Conservation (phyloP, 92 coral and sea anemone genomes). For the Epizoanthus ramosus region DNA sequence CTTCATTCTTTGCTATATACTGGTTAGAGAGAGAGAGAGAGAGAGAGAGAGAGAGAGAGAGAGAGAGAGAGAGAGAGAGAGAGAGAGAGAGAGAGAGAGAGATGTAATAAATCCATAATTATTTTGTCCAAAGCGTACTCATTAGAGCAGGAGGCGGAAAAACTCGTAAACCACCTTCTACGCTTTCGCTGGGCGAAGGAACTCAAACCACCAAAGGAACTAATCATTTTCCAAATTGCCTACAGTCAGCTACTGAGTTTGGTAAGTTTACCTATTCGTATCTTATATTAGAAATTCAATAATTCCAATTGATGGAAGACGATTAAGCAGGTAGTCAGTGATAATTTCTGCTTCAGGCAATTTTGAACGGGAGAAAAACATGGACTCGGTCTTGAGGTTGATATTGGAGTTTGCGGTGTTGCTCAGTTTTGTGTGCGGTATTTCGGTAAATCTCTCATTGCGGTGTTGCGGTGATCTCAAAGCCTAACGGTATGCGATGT, state of each 20-base stretch:
- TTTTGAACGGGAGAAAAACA: too few species aligned
- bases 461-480: too few species aligned
- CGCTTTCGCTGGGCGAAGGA: constrained; percentile 4
- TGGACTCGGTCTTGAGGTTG: too few species aligned
- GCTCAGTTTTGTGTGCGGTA: too few species aligned
- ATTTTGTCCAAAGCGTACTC: neutral
- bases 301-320: too few species aligned
- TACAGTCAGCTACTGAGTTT: constrained; percentile 7
- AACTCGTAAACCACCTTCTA: neutral
- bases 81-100: too few species aligned
- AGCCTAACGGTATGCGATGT: too few species aligned
- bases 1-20: neutral
- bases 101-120: neutral
- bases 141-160: neutral
- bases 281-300: too few species aligned
- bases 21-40: neutral
- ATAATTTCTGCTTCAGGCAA: too few species aligned
- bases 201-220: neutral
- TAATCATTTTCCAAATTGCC: constrained; percentile 5
- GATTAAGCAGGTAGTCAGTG: too few species aligned
- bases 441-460: too few species aligned
- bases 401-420: too few species aligned
- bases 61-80: neutral
- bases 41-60: neutral
- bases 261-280: neutral